Base-by-base conservation (phyloP, 2,113 vertebrate genomes). In the Trogon surrucura region DNA sequence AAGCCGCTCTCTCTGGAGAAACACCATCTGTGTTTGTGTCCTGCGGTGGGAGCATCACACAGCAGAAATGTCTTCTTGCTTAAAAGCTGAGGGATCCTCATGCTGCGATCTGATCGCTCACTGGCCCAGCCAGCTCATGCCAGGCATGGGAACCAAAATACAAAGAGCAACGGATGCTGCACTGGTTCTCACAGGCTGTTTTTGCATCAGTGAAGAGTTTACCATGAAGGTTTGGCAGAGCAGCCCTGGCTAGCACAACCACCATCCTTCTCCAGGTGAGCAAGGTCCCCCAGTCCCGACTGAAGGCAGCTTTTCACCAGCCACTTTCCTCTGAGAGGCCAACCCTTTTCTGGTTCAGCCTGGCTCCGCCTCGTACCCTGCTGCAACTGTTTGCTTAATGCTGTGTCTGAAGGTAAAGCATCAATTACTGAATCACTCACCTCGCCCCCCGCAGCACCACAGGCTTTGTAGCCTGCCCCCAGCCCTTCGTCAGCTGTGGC, bases 351-450 rank as follows among this genome's bases (percentile, higher is more conserved):
- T n/a, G 11, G 29, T 83, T 86, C 75, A 71, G 60, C 71, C 29
- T 5, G 30, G 26, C 65, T 44, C 67, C 58, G 36, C 44, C 72
- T 34, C 1, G 0, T 17, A 66, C 80, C 47, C 93, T 36, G 79
- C 94, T 73, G 54, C 51, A 74, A 3, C 16, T 78, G 16, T 78
- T 95, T 95, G 85, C 75, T 90, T 58, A 71, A 45, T 16, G 88
- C 82, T 57, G 11, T 30, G 44, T 67, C 88, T 90, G 88, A 78
- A 67, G 83, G 75, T 66, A 95, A 78, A 91, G 69, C 85, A 83
- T 60, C 91, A 79, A 84, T 95, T 90, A 53, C 72, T 48, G 72
- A 38, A 71, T 80, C 74, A 13, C 72, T 66, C 38, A 6, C 48
- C 85, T 79, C 50, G 20, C 80, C 92, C 60, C 67, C 88, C 2